Base-by-base conservation (phyloP, 2,888 invertebrate genomes). In the Blomia tropicalis region DNA sequence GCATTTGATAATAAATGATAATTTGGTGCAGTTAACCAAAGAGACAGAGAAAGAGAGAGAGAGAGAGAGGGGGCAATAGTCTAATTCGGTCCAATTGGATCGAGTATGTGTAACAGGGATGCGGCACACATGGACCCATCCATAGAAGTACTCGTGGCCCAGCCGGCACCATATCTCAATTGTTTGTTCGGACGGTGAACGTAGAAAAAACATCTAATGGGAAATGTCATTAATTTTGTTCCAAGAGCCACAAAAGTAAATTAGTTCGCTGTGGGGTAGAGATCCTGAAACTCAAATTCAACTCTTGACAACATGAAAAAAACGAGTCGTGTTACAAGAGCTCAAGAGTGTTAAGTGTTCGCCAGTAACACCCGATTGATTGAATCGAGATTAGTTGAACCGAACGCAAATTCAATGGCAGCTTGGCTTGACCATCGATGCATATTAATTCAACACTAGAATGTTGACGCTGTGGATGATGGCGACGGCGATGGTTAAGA, bases 1-100 rank as follows among this genome's bases (percentile, higher is more conserved):
- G n/a, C n/a, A n/a, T n/a, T 47, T n/a, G 51, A 47, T 47, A 47
- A 47, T 47, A 47, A 47, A 47, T 47, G 51, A 47, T 47, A 47
- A 47, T 47, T 47, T 47, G 51, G 51, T 27, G 51, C 51, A 47
- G 51, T 47, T 47, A 19, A n/a, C 51, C 51, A n/a, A 47, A n/a
- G n/a, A n/a, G n/a, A n/a, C n/a, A n/a, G n/a, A n/a, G n/a, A n/a
- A n/a, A n/a, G n/a, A n/a, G n/a, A n/a, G n/a, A n/a, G n/a, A n/a
- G n/a, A n/a, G n/a, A n/a, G n/a, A n/a, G n/a, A n/a, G n/a, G n/a
- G n/a, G n/a, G n/a, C n/a, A n/a, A n/a, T n/a, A n/a, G 41, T 41
- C n/a, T 41, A 41, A 41, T 41, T 41, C 41, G 14, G 14, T 41
- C 41, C 41, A 41, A 41, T 41, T 41, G 14, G n/a, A 41, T 17